Evolutionary conservation across 2,888 invertebrate genomes (phyloP), one percentile per base, ranked within the genome.

Genomic region (Idaea biselata): DNA sequence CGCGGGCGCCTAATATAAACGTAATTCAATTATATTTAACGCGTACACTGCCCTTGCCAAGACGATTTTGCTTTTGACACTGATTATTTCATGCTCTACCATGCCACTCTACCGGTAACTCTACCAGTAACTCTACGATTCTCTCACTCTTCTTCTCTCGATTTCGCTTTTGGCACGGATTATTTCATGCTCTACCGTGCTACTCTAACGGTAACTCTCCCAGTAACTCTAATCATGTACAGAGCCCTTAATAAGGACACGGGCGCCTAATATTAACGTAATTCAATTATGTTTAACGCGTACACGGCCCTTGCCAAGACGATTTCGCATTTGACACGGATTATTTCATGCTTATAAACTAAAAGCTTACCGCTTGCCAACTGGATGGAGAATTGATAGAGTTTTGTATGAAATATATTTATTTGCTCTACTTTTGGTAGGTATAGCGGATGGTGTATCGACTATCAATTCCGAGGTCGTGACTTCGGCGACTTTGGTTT

Each of bases 1-100:
- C 70, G 73, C 68, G 68, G 64, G 14, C 17, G 18, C 18, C 69
- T 67, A 74, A 64, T 61, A 33, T 59, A 14, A 3, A 44, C 14
- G 14, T 44, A 44, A 44, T 44, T 44, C 14, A 11, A 44, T 44
- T 44, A 44, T 44, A 11, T 44, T 44, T 7, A 11, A 44, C 2
- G 1, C 32, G 44, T 8, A 44, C 11, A 8, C 44, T 6, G 44
- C 8, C 11, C 0, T 8, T 44, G 44, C 44, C 44, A 44, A 44
- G 44, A 44, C 44, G 44, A 14, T 44, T 14, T 14, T 14, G 14
- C 14, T 44, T 44, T 44, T 44, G 11, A 44, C 44, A 32, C 32
- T 6, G 11, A 32, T 32, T 32, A 32, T 32, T 32, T 32, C 32
- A 32, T 32, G 32, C 32, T 11, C n/a, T n/a, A n/a, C n/a, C n/a